Base-by-base conservation (phyloP, 2,888 invertebrate genomes). In the Drosophila koepferae region DNA sequence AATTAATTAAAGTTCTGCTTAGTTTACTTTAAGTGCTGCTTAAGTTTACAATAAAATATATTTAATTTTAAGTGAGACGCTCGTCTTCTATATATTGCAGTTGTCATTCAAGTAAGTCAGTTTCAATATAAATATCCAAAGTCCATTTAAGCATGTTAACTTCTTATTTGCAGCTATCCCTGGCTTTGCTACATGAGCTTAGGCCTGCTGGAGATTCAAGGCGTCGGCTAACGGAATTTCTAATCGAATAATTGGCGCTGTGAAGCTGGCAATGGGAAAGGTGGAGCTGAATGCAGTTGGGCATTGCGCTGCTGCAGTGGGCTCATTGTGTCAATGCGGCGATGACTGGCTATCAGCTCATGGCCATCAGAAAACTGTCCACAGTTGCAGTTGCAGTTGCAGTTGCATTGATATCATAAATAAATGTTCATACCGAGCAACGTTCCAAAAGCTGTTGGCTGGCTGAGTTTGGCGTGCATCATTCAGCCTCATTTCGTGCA, bases 401-500 rank as follows among this genome's bases (percentile, higher is more conserved):
- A 49, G 61, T 36, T 65, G 76, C 86, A 80, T 88, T 88, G 83
- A 82, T 81, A 82, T 79, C 88, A 85, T 85, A 85, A 85, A 85
- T 85, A 85, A 85, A 80, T 80, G 77, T 75, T 77, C 72, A 71
- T 74, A 69, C 74, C 73, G 10, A 46, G 63, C 55, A 43, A 53
- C 69, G 60, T 77, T 54, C 56, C 59, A 74, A 71, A 64, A 62
- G 63, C 63, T 68, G 31, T 34, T 62, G 49, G 64, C 46, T 61
- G 62, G 60, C 65, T 6, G 28, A 28, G 28, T 66, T 71, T 18
- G 77, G 65, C 75, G 78, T 75, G 79, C 76, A 79, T 76, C 86
- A 81, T 82, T 79, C 81, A 81, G 79, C 79, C 86, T 87, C 88
- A 85, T 87, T 89, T 89, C 74, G 89, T 86, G 86, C 83, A 68